phyloP scores from a whole-genome alignment of 1,140 invertebrate species.

The Monomorium pharaonis region DNA sequence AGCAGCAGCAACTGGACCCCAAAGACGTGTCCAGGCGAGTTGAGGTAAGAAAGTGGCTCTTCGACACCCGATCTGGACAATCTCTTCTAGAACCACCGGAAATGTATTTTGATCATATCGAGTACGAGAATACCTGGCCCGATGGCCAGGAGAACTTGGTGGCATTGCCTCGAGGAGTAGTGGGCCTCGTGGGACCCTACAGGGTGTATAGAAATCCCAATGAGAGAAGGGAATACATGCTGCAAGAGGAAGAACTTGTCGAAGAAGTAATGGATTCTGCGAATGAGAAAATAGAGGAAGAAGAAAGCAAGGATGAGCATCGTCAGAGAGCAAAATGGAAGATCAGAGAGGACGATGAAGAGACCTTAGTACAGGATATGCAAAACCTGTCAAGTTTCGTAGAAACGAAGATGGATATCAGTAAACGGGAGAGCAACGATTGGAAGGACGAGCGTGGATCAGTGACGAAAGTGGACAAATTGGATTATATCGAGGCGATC shows the following conservation, averaged over 20 bases:
- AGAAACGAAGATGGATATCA: not conserved
- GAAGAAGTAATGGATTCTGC: conserved; percentile 73
- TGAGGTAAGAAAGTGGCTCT: conserved; percentile 74
- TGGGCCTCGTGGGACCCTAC: conserved; percentile 78
- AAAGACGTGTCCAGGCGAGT: conserved; percentile 62
- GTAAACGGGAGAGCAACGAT: conserved; percentile 20
- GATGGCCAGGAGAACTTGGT: conserved; percentile 52
- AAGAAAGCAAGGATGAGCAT: conserved; percentile 44
- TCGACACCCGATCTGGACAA: conserved; percentile 58
- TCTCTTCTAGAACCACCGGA: conserved; percentile 27
- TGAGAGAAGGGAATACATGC: conserved; percentile 75
- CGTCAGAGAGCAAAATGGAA: conserved; percentile 73
- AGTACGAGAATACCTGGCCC: conserved; percentile 5
- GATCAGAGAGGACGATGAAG: conserved; percentile 72
- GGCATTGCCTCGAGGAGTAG: conserved; percentile 73
- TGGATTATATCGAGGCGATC: conserved; percentile 28
- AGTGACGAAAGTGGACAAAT: conserved; percentile 6
- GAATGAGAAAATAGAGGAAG: conserved; percentile 56
- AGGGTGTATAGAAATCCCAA: conserved; percentile 72
- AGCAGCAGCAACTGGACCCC: not conserved
- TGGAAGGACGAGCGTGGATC: conserved; percentile 51
- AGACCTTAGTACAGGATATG: conserved; percentile 70
- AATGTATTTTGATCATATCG: conserved; percentile 26
- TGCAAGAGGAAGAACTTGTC: conserved; percentile 78
- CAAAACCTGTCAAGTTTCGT: conserved; percentile 23